A percentile compares a stretch with the other conserved stretches of the same genome.
Conservation (phyloP, 2,797 vertebrate species). For the Gymnothorax javanicus region DNA sequence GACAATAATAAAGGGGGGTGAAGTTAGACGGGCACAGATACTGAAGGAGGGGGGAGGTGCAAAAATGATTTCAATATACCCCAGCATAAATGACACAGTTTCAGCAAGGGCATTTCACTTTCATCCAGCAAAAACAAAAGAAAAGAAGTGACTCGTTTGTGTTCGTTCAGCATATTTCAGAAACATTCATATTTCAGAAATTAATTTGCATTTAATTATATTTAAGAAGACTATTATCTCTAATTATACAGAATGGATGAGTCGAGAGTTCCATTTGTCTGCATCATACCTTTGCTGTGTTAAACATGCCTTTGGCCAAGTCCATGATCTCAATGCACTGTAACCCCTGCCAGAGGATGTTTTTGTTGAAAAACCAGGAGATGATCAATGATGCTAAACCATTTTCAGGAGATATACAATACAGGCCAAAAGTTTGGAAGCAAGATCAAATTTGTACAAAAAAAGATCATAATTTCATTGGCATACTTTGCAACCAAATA, state of each 20-base stretch:
- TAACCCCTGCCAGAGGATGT: neutral
- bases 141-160: neutral
- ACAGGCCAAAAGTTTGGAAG: too few species aligned
- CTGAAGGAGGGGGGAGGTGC: too few species aligned
- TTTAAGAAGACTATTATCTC: neutral
- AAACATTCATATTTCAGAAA: neutral
- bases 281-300: neutral
- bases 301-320: slow-evolving; percentile 1
- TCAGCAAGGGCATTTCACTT: neutral
- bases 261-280: neutral
- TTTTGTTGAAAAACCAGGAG: neutral
- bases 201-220: neutral
- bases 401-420: too few species aligned
- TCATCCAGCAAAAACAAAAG: neutral
- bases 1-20: too few species aligned
- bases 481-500: too few species aligned
- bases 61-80: neutral
- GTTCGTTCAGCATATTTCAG: neutral
- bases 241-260: neutral
- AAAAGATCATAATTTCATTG: too few species aligned
- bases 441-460: too few species aligned
- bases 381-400: neutral
- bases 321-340: neutral
- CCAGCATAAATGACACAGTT: neutral
- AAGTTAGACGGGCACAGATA: too few species aligned